A percentile compares a stretch with the other conserved stretches of the same genome.
phyloP scores from a whole-genome alignment of 1,140 invertebrate species.

The Saxidomus purpurata region DNA sequence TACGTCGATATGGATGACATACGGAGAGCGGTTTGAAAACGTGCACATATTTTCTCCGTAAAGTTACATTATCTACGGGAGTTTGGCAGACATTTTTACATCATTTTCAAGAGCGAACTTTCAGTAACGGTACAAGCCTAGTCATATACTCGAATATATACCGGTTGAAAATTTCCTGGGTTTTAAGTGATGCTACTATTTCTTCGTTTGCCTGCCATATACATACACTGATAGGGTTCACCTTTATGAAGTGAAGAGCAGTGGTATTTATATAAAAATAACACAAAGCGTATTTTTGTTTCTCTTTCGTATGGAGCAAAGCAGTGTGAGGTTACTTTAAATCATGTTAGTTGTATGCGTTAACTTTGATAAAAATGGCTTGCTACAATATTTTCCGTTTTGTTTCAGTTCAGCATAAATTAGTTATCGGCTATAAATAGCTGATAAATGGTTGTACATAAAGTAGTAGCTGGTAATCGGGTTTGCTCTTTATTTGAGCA shows the following conservation, averaged over 20 bases:
- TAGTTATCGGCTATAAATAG: conserved; percentile 25
- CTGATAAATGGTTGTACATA: neutral
- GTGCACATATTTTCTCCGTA: conserved; percentile 9
- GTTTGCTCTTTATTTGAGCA: conserved; percentile 35
- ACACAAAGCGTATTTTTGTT: neutral
- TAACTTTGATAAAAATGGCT: neutral
- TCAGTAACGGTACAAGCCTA: neutral
- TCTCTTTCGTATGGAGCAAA: too few species aligned
- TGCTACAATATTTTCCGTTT: conserved; percentile 3
- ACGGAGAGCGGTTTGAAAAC: neutral
- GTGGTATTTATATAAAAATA: neutral
- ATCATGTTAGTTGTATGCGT: too few species aligned
- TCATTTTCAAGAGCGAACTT: conserved; percentile 20
- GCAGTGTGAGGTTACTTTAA: too few species aligned
- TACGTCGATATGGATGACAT: conserved; percentile 13
- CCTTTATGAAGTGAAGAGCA: neutral
- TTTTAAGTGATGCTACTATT: conserved; percentile 37
- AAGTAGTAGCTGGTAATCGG: neutral
- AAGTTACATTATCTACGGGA: neutral
- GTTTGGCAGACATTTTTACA: neutral
- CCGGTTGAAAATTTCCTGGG: conserved; percentile 14
- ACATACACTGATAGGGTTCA: neutral
- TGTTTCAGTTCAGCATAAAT: conserved; percentile 38
- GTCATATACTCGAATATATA: neutral
- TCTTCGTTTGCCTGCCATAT: neutral